Conservation (phyloP, 2,113 vertebrate species). For the Syngnathus typhle region DNA sequence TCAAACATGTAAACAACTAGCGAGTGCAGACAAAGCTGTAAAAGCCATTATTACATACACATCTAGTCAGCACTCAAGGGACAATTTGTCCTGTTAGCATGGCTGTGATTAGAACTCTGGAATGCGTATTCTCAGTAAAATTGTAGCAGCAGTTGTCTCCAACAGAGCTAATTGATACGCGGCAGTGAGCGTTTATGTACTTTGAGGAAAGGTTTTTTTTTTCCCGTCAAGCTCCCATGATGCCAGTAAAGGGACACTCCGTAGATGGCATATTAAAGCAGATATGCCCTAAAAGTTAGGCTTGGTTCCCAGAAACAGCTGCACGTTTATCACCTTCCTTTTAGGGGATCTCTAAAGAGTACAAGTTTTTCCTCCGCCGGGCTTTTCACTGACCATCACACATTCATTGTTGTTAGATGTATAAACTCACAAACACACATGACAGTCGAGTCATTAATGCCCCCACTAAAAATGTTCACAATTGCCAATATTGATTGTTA, state of each 20-base stretch:
- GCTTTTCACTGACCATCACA: neutral
- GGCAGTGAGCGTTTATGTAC: neutral
- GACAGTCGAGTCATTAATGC: neutral
- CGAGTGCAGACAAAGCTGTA: slow-evolving; percentile 24
- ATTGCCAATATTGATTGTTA: no score
- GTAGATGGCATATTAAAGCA: neutral
- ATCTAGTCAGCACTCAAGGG: slow-evolving; percentile 6
- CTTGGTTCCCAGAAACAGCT: neutral
- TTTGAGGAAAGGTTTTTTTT: neutral
- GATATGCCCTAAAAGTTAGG: neutral
- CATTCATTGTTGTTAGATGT: neutral
- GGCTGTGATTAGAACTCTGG: slow-evolving; percentile 47
- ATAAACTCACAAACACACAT: neutral
- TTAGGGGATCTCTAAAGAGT: neutral
- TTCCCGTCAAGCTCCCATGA: neutral
- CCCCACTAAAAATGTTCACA: no score
- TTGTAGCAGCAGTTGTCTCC: slow-evolving; percentile 38
- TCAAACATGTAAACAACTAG: neutral
- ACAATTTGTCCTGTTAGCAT: slow-evolving; percentile 39
- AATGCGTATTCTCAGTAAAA: slow-evolving; percentile 36
- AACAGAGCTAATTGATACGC: slow-evolving; percentile 33
- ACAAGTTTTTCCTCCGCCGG: neutral
- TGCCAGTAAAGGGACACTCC: neutral
- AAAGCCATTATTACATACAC: slow-evolving; percentile 32
- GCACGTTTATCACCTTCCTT: neutral